Conservation (phyloP, 2,888 invertebrate species). For the Synanthedon andrenaeformis region DNA sequence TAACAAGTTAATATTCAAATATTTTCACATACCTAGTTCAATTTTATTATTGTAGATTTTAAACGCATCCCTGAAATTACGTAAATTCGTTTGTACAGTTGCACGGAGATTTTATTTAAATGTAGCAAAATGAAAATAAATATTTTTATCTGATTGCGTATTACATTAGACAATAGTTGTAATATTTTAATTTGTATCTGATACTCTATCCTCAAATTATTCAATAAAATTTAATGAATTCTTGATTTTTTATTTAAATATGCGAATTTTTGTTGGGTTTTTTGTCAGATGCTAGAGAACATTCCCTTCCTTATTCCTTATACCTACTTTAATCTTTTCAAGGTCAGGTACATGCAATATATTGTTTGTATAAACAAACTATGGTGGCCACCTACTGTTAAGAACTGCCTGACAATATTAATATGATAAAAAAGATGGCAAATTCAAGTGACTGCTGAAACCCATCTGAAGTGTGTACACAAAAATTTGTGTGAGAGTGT, state of each 20-base stretch:
- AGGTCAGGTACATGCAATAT: too few relatives aligned
- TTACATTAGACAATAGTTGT: conserved; percentile 34
- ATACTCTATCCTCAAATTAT: conserved; percentile 48
- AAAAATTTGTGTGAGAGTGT: too few relatives aligned
- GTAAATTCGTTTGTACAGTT: conserved; percentile 55
- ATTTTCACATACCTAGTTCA: conserved; percentile 2
- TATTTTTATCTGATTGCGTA: conserved; percentile 35
- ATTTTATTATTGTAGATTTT: conserved; percentile 11
- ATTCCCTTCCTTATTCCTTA: too few relatives aligned
- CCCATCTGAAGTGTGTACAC: too few relatives aligned
- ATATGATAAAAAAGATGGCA: conserved; percentile 14
- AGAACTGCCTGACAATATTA: too few relatives aligned
- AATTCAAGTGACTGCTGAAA: neutral
- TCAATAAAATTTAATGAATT: conserved; percentile 56
- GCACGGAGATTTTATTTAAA: conserved; percentile 40
- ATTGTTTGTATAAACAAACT: too few relatives aligned
- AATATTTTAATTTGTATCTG: conserved; percentile 52
- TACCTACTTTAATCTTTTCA: too few relatives aligned
- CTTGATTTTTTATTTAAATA: conserved; percentile 4
- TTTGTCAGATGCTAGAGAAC: too few relatives aligned
- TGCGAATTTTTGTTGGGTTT: neutral
- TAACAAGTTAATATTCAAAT: neutral
- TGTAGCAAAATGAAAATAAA: conserved; percentile 28
- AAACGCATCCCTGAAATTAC: conserved; percentile 22
- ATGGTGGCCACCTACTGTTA: too few relatives aligned